Conservation (phyloP, 1,140 invertebrate species). For the Drepana arcuata region DNA sequence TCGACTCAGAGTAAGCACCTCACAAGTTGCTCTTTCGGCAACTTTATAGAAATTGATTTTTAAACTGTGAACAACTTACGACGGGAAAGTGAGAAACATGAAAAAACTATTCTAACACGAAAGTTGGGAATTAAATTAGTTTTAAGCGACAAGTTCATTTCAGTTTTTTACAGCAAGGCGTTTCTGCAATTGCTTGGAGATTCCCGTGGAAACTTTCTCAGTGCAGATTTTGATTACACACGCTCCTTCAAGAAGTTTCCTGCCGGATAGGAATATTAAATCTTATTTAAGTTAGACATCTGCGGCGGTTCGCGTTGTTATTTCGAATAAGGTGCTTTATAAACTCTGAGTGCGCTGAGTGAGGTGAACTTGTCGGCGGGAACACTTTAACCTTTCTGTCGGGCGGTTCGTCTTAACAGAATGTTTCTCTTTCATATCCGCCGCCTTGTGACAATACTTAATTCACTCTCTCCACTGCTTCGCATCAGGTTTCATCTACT, state of each 20-base stretch:
- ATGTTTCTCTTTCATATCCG: constrained; percentile 23
- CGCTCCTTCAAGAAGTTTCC: constrained; percentile 61
- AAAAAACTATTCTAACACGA: constrained; percentile 57
- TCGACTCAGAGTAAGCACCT: constrained; percentile 44
- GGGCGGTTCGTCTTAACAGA: constrained; percentile 17
- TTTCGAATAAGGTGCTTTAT: constrained; percentile 60
- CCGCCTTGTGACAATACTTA: constrained; percentile 19
- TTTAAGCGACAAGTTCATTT: constrained; percentile 68
- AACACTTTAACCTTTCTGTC: constrained; percentile 39
- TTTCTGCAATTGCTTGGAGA: constrained; percentile 59
- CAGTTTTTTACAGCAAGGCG: constrained; percentile 54
- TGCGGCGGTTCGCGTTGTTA: constrained; percentile 54
- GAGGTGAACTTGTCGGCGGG: constrained; percentile 21
- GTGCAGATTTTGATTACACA: constrained; percentile 70
- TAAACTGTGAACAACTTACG: constrained; percentile 53
- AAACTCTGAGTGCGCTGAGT: constrained; percentile 32
- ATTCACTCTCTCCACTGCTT: constrained; percentile 10
- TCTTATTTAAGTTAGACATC: constrained; percentile 69
- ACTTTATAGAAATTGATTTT: constrained; percentile 62
- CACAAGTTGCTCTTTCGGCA: constrained; percentile 44
- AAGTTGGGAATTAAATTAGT: constrained; percentile 69
- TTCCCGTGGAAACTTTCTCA: constrained; percentile 56
- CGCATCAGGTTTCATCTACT: constrained; percentile 21
- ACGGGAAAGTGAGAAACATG: constrained; percentile 39
- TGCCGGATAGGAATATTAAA: constrained; percentile 67